Percentiles rank a stretch among this genome's conserved stretches.
phyloP scores from a whole-genome alignment of 2,888 invertebrate genomes.

The Acrobasis repandana region DNA sequence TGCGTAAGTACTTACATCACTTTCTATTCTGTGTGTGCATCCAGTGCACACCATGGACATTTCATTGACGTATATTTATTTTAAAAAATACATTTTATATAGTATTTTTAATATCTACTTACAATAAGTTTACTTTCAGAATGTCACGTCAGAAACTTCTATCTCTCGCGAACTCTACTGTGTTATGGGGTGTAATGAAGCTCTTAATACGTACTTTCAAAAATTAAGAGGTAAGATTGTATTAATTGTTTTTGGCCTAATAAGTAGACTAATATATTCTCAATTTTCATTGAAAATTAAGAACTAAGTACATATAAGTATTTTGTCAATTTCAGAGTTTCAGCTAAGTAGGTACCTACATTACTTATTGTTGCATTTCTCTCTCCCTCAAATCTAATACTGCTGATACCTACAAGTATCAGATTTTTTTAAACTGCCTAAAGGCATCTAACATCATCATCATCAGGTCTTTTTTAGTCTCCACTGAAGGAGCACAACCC shows the following conservation, averaged over 20 bases:
- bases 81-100: no score
- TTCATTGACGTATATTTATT: no score
- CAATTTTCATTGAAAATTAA: background rate
- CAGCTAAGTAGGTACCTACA: background rate
- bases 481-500: no score
- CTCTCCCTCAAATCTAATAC: no score
- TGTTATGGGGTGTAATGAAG: constrained; percentile 92
- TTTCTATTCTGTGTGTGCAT: no score
- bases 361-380: no score
- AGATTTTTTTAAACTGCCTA: no score
- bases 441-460: no score
- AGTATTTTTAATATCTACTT: background rate
- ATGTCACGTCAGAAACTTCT: constrained; percentile 86
- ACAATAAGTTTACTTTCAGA: constrained; percentile 74
- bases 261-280: background rate
- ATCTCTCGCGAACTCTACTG: constrained; percentile 89
- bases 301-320: background rate
- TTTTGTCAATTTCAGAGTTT: background rate
- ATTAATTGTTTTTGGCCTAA: background rate
- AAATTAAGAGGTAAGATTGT: constrained; percentile 84
- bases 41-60: no score
- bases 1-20: constrained; percentile 87
- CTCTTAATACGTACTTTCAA: constrained; percentile 88
- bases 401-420: no score
- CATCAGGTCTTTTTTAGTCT: no score